Conservation (phyloP, 1,140 invertebrate genomes). For the Ostrea edulis region DNA sequence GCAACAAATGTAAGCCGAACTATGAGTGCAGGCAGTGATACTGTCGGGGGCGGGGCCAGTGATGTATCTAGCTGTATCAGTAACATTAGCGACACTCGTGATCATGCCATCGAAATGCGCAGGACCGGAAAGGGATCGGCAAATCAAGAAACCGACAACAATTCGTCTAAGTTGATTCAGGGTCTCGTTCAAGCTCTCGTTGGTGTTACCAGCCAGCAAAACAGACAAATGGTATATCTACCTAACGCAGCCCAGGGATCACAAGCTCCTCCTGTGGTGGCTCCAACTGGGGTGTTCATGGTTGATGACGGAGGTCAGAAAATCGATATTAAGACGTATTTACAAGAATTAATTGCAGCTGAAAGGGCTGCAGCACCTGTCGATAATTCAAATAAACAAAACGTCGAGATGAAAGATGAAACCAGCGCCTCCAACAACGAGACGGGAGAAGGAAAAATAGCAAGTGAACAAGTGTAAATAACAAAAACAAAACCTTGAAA, state of each 20-base stretch:
- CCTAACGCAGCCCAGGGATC: constrained; percentile 2
- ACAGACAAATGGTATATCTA: constrained; percentile 52
- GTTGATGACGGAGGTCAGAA: constrained; percentile 47
- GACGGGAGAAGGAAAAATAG: background rate
- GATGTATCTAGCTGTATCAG: constrained; percentile 60
- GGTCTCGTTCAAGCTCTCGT: constrained; percentile 69
- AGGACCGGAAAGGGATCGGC: background rate
- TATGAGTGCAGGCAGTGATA: constrained; percentile 56
- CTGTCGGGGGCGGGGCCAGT: constrained; percentile 47
- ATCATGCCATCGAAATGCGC: constrained; percentile 34
- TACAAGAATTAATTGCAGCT: constrained; percentile 42
- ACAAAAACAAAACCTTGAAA: too few species aligned
- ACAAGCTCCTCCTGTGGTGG: background rate
- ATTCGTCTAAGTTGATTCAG: constrained; percentile 61
- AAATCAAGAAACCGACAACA: constrained; percentile 25
- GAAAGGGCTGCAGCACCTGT: background rate
- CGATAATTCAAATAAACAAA: background rate
- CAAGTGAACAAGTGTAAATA: background rate
- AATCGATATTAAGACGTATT: constrained; percentile 41
- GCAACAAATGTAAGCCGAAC: constrained; percentile 54
- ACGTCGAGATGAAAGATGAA: background rate
- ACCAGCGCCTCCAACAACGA: background rate
- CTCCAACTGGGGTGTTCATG: constrained; percentile 20
- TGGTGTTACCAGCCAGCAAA: constrained; percentile 58
- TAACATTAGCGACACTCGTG: constrained; percentile 58